A percentile compares a stretch with the other conserved stretches of the same genome.
These are phyloP conservation scores for Aptenodytes patagonicus DNA, from an alignment of 2,113 vertebrate species.

Conservation along the genomic window DNA sequence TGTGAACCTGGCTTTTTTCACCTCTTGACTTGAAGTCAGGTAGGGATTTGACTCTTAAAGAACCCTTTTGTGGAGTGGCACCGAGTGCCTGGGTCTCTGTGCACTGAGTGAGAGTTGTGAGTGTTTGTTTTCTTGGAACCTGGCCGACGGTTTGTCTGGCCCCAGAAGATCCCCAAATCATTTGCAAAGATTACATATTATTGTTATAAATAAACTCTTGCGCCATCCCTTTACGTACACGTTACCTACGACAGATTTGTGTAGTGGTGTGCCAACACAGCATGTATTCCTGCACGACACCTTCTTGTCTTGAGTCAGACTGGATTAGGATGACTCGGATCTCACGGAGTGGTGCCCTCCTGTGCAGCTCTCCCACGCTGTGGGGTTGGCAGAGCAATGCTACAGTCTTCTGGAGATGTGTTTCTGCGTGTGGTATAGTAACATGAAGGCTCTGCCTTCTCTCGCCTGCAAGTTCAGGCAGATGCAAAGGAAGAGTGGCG, in stretches of 20 bases:
- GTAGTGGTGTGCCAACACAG: neutral
- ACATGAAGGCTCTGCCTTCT: neutral
- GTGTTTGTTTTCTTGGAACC: neutral
- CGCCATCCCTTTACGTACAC: neutral
- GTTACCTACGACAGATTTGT: neutral
- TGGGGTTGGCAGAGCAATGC: neutral
- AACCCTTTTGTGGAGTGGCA: neutral
- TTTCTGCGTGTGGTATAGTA: neutral
- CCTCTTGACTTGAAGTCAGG: neutral
- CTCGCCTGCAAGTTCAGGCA: neutral
- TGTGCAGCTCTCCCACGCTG: fast-evolving
- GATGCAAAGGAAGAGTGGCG: neutral
- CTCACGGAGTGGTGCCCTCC: neutral
- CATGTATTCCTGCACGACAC: neutral
- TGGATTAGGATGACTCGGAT: neutral
- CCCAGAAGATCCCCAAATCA: neutral
- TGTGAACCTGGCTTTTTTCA: neutral
- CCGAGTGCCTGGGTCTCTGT: neutral
- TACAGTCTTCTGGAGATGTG: neutral
- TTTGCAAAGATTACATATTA: neutral
- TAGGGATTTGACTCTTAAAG: neutral
- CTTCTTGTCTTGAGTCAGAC: neutral
- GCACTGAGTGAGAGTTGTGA: neutral
- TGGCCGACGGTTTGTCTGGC: neutral
- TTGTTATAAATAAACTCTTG: neutral